Conservation (phyloP, 2,888 invertebrate genomes). For the Prenolepis imparis region DNA sequence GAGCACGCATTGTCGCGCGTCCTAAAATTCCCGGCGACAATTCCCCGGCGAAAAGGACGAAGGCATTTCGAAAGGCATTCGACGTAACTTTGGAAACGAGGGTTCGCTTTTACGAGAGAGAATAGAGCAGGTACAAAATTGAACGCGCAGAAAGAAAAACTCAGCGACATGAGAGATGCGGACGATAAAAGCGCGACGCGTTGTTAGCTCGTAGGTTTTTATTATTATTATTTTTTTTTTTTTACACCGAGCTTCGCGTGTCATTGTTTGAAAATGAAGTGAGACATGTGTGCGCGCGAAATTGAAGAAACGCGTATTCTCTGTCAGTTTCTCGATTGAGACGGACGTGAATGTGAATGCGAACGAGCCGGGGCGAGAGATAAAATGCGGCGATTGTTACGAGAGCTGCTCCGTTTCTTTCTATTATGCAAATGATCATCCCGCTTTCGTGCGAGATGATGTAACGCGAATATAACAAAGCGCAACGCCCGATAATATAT, state of each 20-base stretch:
- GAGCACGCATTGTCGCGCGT: slow-evolving; percentile 21
- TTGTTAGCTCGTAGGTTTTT: not conserved
- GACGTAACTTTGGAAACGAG: not conserved
- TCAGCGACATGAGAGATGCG: slow-evolving; percentile 18
- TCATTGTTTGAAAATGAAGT: slow-evolving; percentile 45
- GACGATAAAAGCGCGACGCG: slow-evolving; percentile 18
- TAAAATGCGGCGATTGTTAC: slow-evolving; percentile 51
- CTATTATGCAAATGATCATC: slow-evolving; percentile 46
- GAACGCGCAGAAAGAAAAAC: slow-evolving; percentile 8
- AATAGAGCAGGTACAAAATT: not conserved
- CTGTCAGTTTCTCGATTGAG: slow-evolving; percentile 31
- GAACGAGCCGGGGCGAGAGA: not conserved
- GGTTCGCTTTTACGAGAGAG: slow-evolving; percentile 14
- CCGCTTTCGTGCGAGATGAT: not conserved
- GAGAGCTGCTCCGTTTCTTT: slow-evolving; percentile 40
- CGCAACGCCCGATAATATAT: not conserved
- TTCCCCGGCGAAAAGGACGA: not conserved
- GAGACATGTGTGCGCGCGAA: slow-evolving; percentile 12
- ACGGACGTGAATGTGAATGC: slow-evolving; percentile 29
- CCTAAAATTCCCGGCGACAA: slow-evolving; percentile 29
- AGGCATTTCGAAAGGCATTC: not conserved
- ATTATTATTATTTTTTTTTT: slow-evolving; percentile 29
- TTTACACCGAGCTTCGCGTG: slow-evolving; percentile 4
- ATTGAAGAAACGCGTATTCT: slow-evolving; percentile 28
- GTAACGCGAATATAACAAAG: slow-evolving; percentile 17